phyloP scores from a whole-genome alignment of 2,888 invertebrate species.

The Scaptomyza flava region DNA sequence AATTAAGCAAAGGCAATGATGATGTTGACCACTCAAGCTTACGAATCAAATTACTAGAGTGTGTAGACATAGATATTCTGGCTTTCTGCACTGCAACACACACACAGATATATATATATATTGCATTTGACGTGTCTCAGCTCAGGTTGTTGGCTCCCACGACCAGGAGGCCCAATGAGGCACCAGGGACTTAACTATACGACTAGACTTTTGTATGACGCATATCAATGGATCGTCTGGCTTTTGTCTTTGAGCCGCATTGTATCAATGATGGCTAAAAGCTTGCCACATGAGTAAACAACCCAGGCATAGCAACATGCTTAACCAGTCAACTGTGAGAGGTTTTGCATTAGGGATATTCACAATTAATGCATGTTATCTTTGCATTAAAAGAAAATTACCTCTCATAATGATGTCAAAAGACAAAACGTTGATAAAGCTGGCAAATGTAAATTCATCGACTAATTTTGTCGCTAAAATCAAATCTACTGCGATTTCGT shows the following conservation, averaged over 20 bases:
- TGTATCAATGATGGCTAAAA: conserved; percentile 29
- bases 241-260: conserved; percentile 39
- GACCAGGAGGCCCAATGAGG: conserved; percentile 9
- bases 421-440: no score
- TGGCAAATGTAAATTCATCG: no score
- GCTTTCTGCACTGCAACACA: conserved; percentile 16
- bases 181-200: conserved; percentile 13
- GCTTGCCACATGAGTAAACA: conserved; percentile 49
- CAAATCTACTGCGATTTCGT: no score
- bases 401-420: not conserved
- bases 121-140: conserved; percentile 30
- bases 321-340: conserved; percentile 15
- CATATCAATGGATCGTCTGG: conserved; percentile 64
- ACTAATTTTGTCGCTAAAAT: no score
- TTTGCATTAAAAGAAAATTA: not conserved
- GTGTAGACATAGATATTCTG: conserved; percentile 18
- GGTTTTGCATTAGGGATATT: not conserved
- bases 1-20: conserved; percentile 40
- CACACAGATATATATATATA: conserved; percentile 12
- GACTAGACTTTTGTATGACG: conserved; percentile 30
- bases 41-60: conserved; percentile 28
- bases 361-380: not conserved
- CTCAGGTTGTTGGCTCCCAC: conserved; percentile 45
- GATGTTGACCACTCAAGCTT: conserved; percentile 37
- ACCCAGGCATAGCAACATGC: conserved; percentile 14